phyloP scores from a whole-genome alignment of 1,140 invertebrate genomes.

The Drosophila arizonae region DNA sequence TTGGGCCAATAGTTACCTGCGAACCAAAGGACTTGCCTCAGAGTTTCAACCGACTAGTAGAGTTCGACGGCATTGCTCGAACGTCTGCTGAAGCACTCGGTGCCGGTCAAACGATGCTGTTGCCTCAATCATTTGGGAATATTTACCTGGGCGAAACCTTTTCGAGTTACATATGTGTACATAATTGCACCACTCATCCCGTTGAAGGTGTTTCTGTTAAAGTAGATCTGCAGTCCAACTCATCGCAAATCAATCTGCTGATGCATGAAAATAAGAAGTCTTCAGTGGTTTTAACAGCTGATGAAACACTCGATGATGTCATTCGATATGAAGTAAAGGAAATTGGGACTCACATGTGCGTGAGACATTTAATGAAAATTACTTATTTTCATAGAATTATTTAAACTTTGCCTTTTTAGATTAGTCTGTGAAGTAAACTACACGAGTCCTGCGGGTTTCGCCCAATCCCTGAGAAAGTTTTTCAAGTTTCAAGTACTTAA shows the following conservation, averaged over 20 bases:
- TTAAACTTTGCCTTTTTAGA: slow-evolving; percentile 83
- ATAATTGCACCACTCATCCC: slow-evolving; percentile 94
- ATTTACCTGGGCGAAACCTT: slow-evolving; percentile 96
- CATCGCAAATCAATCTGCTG: slow-evolving; percentile 91
- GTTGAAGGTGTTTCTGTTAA: slow-evolving; percentile 93
- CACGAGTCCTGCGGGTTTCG: slow-evolving; percentile 87
- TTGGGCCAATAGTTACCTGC: slow-evolving; percentile 62
- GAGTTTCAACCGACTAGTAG: slow-evolving; percentile 35
- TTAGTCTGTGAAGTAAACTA: slow-evolving; percentile 98
- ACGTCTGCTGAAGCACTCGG: slow-evolving; percentile 89
- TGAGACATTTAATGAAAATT: slow-evolving; percentile 6
- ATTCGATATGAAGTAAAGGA: slow-evolving; percentile 99
- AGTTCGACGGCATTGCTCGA: slow-evolving; percentile 47
- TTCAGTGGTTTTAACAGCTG: slow-evolving; percentile 88
- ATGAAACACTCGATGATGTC: slow-evolving; percentile 95
- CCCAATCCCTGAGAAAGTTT: slow-evolving; percentile 94
- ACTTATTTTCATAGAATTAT: background rate
- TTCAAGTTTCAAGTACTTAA: slow-evolving; percentile 99
- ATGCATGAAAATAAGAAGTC: slow-evolving; percentile 86
- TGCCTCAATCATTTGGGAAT: slow-evolving; percentile 97
- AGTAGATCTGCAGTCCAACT: slow-evolving; percentile 96
- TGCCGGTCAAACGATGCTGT: slow-evolving; percentile 93
- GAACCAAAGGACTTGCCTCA: slow-evolving; percentile 56
- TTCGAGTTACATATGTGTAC: slow-evolving; percentile 98
- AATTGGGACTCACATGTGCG: slow-evolving; percentile 97